These are phyloP conservation scores for Mayetiola destructor DNA, from an alignment of 2,888 invertebrate species.

Conservation along the genomic window DNA sequence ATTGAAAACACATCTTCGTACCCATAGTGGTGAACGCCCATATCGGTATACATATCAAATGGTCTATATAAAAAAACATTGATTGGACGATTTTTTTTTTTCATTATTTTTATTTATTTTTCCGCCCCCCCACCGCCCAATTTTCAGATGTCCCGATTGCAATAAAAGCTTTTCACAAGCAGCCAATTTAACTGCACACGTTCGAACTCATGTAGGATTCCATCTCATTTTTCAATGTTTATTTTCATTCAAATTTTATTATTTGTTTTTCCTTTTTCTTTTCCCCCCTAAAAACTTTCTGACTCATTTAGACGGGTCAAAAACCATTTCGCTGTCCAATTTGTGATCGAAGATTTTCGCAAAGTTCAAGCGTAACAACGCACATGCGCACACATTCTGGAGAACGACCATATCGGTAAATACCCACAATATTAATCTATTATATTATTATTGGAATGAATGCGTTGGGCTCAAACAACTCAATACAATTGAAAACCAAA, in stretches of 20 bases:
- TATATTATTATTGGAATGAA: too few species aligned
- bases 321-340: slow-evolving; percentile 97
- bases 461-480: too few species aligned
- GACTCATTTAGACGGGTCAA: slow-evolving; percentile 71
- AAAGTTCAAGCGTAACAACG: slow-evolving; percentile 88
- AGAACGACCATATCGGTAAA: slow-evolving; percentile 80
- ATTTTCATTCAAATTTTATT: not conserved
- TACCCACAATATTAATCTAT: too few species aligned
- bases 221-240: too few species aligned
- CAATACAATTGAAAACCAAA: too few species aligned
- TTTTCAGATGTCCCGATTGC: slow-evolving; percentile 63
- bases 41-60: slow-evolving; percentile 26
- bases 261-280: not conserved
- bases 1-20: slow-evolving; percentile 89
- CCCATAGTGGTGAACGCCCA: slow-evolving; percentile 84
- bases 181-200: slow-evolving; percentile 94
- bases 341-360: slow-evolving; percentile 92
- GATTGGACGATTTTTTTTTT: not conserved
- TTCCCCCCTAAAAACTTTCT: not conserved
- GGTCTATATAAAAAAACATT: not conserved
- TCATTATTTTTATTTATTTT: not conserved
- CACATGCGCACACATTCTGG: slow-evolving; percentile 99
- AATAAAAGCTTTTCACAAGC: slow-evolving; percentile 96
- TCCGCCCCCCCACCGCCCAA: not conserved
- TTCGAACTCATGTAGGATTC: slow-evolving; percentile 36